These are phyloP conservation scores for Xerus inauris DNA, from an alignment of 2,113 vertebrate species.

Conservation along the genomic window DNA sequence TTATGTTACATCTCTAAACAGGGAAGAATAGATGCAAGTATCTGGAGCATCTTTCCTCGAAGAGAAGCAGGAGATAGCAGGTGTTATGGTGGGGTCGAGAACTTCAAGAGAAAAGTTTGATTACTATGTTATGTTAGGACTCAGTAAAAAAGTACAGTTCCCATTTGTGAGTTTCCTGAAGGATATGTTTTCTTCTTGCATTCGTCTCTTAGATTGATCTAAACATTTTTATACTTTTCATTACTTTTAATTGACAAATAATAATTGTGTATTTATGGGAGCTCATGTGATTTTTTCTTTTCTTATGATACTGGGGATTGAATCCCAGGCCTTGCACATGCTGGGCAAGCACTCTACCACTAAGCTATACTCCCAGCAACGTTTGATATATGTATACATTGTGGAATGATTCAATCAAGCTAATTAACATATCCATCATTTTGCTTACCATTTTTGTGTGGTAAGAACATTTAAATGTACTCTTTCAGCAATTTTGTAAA, in stretches of 20 bases:
- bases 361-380: too few species aligned
- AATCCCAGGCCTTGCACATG: too few species aligned
- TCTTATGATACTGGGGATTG: too few species aligned
- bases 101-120: neutral
- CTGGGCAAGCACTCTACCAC: too few species aligned
- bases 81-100: neutral
- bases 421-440: neutral
- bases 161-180: constrained; percentile 20
- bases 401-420: neutral
- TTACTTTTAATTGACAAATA: neutral
- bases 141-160: constrained; percentile 19
- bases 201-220: neutral
- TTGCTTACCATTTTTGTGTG: neutral
- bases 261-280: neutral
- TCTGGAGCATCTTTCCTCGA: constrained; percentile 22
- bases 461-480: neutral
- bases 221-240: neutral
- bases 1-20: neutral
- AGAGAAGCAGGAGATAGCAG: constrained; percentile 9
- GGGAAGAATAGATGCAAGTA: neutral
- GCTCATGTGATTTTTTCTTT: too few species aligned
- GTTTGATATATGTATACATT: too few species aligned
- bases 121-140: neutral
- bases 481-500: too few species aligned
- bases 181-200: neutral